These are phyloP conservation scores for Phainopepla nitens DNA, from an alignment of 2,113 vertebrate genomes.

Conservation along the genomic window DNA sequence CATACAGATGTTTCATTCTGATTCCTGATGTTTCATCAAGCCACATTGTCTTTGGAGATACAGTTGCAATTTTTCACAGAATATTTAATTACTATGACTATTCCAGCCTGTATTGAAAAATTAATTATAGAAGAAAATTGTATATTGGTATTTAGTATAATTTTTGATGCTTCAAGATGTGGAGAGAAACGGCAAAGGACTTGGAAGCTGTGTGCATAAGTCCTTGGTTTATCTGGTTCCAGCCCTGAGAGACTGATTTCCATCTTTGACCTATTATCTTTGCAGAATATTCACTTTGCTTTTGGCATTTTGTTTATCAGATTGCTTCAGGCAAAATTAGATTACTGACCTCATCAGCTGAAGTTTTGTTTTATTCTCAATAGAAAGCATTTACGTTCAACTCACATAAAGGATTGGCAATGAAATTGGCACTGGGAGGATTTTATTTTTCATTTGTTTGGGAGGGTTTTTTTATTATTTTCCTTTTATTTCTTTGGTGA, in stretches of 20 bases:
- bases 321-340: constrained; percentile 26
- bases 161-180: neutral
- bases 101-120: constrained; percentile 24
- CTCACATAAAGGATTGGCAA: neutral
- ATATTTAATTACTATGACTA: constrained; percentile 32
- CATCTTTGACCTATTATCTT: neutral
- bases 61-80: neutral
- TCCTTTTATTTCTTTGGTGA: neutral
- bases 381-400: neutral
- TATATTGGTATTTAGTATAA: neutral
- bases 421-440: neutral
- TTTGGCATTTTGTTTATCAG: constrained; percentile 16
- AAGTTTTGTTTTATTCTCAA: neutral
- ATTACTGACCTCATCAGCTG: constrained; percentile 26
- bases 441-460: neutral
- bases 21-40: constrained; percentile 37
- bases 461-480: neutral
- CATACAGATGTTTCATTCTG: constrained; percentile 26
- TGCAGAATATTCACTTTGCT: constrained; percentile 22
- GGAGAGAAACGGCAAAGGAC: neutral
- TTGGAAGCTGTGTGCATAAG: neutral
- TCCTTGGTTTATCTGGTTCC: neutral
- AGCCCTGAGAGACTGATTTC: neutral
- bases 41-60: constrained; percentile 29
- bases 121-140: neutral